Conservation (phyloP, 2,888 invertebrate genomes). For the Aphidius colemani region DNA sequence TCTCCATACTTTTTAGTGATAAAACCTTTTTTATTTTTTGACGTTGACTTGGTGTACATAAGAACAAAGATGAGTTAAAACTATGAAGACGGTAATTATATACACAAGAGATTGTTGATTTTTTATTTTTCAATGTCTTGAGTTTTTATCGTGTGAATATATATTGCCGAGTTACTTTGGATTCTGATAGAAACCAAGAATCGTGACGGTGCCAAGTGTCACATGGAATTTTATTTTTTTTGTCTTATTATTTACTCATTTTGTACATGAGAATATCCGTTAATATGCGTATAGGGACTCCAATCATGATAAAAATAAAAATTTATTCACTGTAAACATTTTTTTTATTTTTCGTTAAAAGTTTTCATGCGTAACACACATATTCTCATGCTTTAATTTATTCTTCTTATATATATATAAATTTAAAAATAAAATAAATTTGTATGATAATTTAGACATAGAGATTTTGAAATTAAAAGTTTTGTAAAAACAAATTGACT, state of each 20-base stretch:
- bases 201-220: too few species aligned
- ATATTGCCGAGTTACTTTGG: background rate
- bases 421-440: conserved; percentile 1
- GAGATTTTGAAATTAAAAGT: background rate
- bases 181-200: too few species aligned
- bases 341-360: background rate
- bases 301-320: background rate
- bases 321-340: background rate
- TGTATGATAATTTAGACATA: background rate
- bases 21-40: too few species aligned
- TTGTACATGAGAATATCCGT: background rate
- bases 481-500: too few species aligned
- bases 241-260: background rate
- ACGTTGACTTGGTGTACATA: too few species aligned
- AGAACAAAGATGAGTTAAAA: too few species aligned
- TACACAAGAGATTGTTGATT: too few species aligned
- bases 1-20: too few species aligned
- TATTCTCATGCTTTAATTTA: too few species aligned
- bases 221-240: background rate
- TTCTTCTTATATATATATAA: too few species aligned
- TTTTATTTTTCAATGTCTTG: background rate
- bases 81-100: too few species aligned
- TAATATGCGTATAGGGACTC: background rate
- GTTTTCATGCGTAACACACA: background rate
- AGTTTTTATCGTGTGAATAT: conserved; percentile 6